Evolutionary conservation across 2,797 vertebrate species (phyloP).

Genomic region (Novumbra hubbsi): DNA sequence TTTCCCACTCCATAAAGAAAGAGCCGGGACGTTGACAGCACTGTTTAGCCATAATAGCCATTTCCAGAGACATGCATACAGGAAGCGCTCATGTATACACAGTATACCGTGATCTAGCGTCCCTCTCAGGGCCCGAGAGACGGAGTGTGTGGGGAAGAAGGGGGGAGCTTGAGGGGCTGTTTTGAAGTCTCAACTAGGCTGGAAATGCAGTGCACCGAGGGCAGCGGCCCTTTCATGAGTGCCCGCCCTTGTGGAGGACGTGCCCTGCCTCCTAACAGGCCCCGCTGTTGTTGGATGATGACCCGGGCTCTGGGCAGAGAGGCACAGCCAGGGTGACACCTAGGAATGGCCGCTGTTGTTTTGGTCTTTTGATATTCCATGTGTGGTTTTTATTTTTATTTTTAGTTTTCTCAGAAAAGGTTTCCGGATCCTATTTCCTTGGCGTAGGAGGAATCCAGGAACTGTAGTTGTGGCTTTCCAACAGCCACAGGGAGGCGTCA

Average conservation of each 20-base stretch:
- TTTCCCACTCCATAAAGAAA: neutral
- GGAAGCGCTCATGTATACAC: neutral
- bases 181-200: conserved; percentile 50
- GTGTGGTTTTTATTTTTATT: too few species aligned
- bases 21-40: neutral
- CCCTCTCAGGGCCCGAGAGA: neutral
- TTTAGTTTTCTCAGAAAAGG: too few species aligned
- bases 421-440: neutral
- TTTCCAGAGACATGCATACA: neutral
- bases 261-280: conserved; percentile 59
- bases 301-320: conserved; percentile 27
- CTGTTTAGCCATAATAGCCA: neutral
- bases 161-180: conserved; percentile 27
- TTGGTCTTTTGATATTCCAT: conserved; percentile 3
- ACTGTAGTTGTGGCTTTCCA: neutral
- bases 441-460: neutral
- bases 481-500: neutral
- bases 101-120: neutral
- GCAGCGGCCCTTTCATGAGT: conserved; percentile 52
- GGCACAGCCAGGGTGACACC: conserved; percentile 18
- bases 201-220: conserved; percentile 41
- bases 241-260: conserved; percentile 53
- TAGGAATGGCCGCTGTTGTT: neutral
- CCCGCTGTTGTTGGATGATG: conserved; percentile 12
- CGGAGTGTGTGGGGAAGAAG: conserved; percentile 4